phyloP scores from a whole-genome alignment of 2,888 invertebrate genomes.

The Nymphalis polychloros region DNA sequence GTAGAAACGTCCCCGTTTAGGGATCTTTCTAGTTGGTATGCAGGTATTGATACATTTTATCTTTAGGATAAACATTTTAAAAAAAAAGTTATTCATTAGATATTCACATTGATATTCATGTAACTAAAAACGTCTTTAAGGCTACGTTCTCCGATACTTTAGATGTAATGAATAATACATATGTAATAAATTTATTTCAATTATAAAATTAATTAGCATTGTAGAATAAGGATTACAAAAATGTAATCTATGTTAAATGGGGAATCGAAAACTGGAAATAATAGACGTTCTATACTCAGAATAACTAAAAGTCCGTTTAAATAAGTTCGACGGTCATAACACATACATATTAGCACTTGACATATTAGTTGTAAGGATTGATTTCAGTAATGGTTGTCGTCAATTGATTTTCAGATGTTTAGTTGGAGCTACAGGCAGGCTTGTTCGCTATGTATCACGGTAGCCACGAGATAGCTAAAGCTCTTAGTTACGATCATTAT shows the following conservation, averaged over 20 bases:
- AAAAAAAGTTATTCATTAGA: slow-evolving; percentile 2
- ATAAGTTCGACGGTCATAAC: background rate
- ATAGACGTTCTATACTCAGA: background rate
- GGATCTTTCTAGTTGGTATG: slow-evolving; percentile 38
- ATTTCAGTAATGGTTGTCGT: slow-evolving; percentile 39
- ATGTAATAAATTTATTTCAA: background rate
- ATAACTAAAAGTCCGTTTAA: background rate
- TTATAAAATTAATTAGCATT: background rate
- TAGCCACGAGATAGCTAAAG: slow-evolving; percentile 31
- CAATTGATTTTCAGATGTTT: slow-evolving; percentile 47
- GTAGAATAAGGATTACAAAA: background rate
- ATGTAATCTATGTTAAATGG: background rate
- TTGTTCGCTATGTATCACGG: slow-evolving; percentile 39
- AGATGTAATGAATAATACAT: too few species aligned
- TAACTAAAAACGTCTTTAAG: background rate
- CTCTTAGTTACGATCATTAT: slow-evolving; percentile 21
- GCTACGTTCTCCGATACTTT: too few species aligned
- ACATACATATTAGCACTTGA: background rate
- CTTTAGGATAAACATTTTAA: background rate
- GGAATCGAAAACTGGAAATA: background rate
- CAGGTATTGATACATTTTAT: slow-evolving; percentile 34
- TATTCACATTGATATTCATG: background rate
- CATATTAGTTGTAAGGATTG: slow-evolving; percentile 24
- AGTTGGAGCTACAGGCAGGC: slow-evolving; percentile 46
- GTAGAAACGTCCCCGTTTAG: slow-evolving; percentile 39